A percentile compares a stretch with the other conserved stretches of the same genome.
phyloP scores from a whole-genome alignment of 2,797 vertebrate species.

The Chaunax sp. region DNA sequence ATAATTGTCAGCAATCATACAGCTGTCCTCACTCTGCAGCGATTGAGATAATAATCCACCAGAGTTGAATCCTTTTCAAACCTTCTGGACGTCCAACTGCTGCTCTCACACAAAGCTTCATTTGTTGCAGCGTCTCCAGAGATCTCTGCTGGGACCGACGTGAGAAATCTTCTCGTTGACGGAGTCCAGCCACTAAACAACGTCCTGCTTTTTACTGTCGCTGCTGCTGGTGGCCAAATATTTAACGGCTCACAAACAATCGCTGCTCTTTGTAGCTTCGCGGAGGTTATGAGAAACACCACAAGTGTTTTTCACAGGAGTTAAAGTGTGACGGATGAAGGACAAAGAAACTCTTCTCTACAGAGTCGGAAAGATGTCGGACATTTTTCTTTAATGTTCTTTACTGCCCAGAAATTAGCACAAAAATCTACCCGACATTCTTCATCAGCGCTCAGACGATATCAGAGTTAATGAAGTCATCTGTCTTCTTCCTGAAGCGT shows the following conservation, averaged over 20 bases:
- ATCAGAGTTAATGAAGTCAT: too few relatives aligned
- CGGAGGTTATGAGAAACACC: slow-evolving; percentile 1
- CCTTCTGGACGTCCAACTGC: slow-evolving; percentile 16
- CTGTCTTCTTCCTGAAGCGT: too few relatives aligned
- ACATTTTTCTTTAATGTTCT: neutral
- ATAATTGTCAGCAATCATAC: slow-evolving; percentile 36
- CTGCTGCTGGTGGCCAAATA: slow-evolving; percentile 9
- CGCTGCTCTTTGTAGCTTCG: neutral
- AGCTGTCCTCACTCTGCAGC: slow-evolving; percentile 34
- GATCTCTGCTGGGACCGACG: slow-evolving; percentile 39
- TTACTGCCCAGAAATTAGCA: neutral
- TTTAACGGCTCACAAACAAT: slow-evolving; percentile 12
- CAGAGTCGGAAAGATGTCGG: neutral
- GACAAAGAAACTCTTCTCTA: neutral
- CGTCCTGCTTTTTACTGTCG: neutral
- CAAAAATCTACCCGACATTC: neutral
- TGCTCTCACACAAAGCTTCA: slow-evolving; percentile 51
- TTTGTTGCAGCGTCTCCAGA: slow-evolving; percentile 40
- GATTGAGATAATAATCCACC: slow-evolving; percentile 38
- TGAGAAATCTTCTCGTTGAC: slow-evolving; percentile 30
- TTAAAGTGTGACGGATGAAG: neutral
- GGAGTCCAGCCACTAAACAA: slow-evolving; percentile 25
- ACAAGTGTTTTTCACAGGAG: neutral
- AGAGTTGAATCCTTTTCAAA: slow-evolving; percentile 21
- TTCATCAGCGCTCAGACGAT: neutral